These are phyloP conservation scores for Laspeyria flexula DNA, from an alignment of 2,888 invertebrate species.

Conservation along the genomic window DNA sequence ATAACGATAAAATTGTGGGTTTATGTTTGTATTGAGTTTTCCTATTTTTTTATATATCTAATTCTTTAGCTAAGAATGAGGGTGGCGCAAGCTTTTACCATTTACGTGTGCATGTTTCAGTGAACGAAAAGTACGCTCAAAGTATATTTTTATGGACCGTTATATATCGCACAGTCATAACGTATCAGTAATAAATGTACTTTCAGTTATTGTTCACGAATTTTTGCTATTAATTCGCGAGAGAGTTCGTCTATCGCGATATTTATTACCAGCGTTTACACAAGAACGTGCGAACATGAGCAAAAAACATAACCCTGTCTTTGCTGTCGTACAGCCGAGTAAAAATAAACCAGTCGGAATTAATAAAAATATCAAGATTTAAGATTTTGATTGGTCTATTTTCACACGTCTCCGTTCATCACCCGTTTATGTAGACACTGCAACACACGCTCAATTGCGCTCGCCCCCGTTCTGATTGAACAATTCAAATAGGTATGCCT, in stretches of 20 bases:
- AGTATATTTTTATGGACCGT: neutral
- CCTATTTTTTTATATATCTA: conserved; percentile 21
- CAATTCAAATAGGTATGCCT: conserved; percentile 5
- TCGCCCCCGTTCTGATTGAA: conserved; percentile 1
- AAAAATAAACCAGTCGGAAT: too few species aligned
- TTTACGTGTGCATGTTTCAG: neutral
- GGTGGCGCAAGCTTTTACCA: neutral
- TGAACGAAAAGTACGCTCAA: neutral
- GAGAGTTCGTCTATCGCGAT: neutral
- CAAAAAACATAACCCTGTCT: too few species aligned
- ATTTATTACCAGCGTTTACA: too few species aligned
- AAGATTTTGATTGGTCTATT: too few species aligned
- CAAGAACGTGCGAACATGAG: too few species aligned
- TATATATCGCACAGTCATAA: neutral
- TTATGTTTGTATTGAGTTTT: conserved; percentile 5
- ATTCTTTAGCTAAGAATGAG: conserved; percentile 15
- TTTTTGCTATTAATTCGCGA: neutral
- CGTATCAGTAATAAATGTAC: neutral
- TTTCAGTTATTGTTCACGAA: neutral
- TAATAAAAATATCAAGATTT: too few species aligned
- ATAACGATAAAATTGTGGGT: conserved; percentile 24
- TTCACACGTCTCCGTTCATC: too few species aligned
- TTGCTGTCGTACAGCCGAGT: too few species aligned
- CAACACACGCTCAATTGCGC: neutral
- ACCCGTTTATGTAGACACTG: too few species aligned